phyloP scores from a whole-genome alignment of 2,888 invertebrate species.

The Nineta flava region DNA sequence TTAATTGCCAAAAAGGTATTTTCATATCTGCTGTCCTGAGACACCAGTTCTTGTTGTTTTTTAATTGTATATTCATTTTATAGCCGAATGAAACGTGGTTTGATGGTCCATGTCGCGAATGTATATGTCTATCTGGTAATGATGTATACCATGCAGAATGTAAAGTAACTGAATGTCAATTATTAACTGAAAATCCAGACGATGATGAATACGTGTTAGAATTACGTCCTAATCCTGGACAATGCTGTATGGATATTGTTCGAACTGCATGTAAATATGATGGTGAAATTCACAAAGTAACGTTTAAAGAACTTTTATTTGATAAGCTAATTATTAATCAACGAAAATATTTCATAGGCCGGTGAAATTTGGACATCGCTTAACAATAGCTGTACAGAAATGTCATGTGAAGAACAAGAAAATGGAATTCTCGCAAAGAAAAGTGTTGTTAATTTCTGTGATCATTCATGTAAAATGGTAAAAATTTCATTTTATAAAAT shows the following conservation, averaged over 20 bases:
- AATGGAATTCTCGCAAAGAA: slow-evolving; percentile 32
- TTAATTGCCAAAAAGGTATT: slow-evolving; percentile 1
- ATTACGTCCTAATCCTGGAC: slow-evolving; percentile 32
- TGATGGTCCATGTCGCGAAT: slow-evolving; percentile 54
- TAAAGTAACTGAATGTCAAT: slow-evolving; percentile 33
- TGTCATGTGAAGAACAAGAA: slow-evolving; percentile 29
- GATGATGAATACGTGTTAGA: slow-evolving; percentile 38
- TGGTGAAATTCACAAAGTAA: slow-evolving; percentile 10
- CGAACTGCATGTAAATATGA: slow-evolving; percentile 40
- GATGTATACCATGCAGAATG: slow-evolving; percentile 30
- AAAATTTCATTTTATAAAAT: slow-evolving; percentile 8
- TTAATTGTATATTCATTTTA: background rate
- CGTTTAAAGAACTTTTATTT: background rate
- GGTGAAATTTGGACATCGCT: slow-evolving; percentile 42
- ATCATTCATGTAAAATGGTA: slow-evolving; percentile 26
- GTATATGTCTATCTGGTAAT: slow-evolving; percentile 33
- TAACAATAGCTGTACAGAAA: slow-evolving; percentile 34
- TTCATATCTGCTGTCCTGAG: background rate
- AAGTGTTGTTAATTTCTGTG: slow-evolving; percentile 37
- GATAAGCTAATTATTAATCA: too few species aligned
- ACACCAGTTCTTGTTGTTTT: background rate
- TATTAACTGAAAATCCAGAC: slow-evolving; percentile 26
- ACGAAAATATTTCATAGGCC: slow-evolving; percentile 20
- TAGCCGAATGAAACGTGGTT: slow-evolving; percentile 45
- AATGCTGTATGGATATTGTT: slow-evolving; percentile 45